These are phyloP conservation scores for Pelodytes ibericus DNA, from an alignment of 2,797 vertebrate species.

Conservation along the genomic window DNA sequence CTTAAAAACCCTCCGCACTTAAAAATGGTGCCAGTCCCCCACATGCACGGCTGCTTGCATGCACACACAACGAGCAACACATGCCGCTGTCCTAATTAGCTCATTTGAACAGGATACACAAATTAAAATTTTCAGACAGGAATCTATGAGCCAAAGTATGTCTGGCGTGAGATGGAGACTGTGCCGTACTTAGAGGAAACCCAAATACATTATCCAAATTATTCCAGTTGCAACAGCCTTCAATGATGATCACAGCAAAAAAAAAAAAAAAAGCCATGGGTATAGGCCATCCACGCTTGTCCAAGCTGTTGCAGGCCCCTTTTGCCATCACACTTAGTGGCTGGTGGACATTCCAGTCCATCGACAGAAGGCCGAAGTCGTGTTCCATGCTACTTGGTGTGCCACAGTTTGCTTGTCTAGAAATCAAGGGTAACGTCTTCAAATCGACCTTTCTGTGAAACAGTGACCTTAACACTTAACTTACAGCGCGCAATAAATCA, in stretches of 20 bases:
- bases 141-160: slow-evolving; percentile 12
- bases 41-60: not conserved
- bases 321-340: not conserved
- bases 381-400: not conserved
- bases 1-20: not conserved
- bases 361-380: not conserved
- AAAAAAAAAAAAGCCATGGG: not conserved
- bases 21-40: not conserved
- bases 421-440: not conserved
- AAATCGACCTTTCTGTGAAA: not conserved
- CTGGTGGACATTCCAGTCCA: not conserved
- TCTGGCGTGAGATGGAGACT: not conserved
- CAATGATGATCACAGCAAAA: not conserved
- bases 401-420: not conserved
- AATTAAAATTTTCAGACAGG: not conserved
- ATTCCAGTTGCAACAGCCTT: not conserved
- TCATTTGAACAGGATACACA: not conserved
- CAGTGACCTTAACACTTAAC: slow-evolving; percentile 13
- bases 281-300: too few relatives aligned
- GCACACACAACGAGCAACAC: not conserved
- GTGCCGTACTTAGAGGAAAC: not conserved
- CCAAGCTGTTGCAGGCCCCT: too few relatives aligned
- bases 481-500: slow-evolving; percentile 17
- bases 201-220: not conserved
- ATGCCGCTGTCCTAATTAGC: slow-evolving; percentile 1